phyloP scores from a whole-genome alignment of 2,113 vertebrate genomes.

The Suricata suricatta region DNA sequence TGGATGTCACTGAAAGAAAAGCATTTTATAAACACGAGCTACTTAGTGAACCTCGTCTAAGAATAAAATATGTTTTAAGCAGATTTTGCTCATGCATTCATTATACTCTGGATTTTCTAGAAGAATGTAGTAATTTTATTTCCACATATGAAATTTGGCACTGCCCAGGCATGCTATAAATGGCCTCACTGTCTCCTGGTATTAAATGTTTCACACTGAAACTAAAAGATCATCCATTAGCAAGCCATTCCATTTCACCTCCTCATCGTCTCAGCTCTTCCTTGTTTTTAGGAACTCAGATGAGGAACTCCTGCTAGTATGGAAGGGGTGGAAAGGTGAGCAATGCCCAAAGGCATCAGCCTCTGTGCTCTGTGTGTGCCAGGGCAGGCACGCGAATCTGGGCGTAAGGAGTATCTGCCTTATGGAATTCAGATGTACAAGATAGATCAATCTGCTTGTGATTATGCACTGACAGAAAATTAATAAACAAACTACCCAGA shows the following conservation, averaged over 20 bases:
- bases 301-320: constrained; percentile 10
- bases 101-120: constrained; percentile 36
- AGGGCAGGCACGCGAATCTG: background rate
- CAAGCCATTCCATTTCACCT: constrained; percentile 42
- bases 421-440: constrained; percentile 25
- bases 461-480: constrained; percentile 32
- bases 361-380: background rate
- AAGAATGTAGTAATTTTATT: constrained; percentile 55
- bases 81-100: constrained; percentile 49
- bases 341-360: background rate
- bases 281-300: constrained; percentile 23
- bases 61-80: constrained; percentile 57
- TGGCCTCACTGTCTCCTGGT: constrained; percentile 26
- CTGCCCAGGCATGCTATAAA: constrained; percentile 27
- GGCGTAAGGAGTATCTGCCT: background rate
- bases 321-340: background rate
- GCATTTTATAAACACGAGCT: constrained; percentile 67
- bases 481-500: constrained; percentile 7
- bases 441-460: constrained; percentile 30
- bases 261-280: background rate
- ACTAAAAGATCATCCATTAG: constrained; percentile 33
- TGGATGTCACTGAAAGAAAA: constrained; percentile 52
- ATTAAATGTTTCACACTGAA: constrained; percentile 47
- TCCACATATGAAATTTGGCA: constrained; percentile 42
- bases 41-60: constrained; percentile 49